These are phyloP conservation scores for Drosophila anomalata DNA, from an alignment of 2,888 invertebrate species.

Conservation along the genomic window DNA sequence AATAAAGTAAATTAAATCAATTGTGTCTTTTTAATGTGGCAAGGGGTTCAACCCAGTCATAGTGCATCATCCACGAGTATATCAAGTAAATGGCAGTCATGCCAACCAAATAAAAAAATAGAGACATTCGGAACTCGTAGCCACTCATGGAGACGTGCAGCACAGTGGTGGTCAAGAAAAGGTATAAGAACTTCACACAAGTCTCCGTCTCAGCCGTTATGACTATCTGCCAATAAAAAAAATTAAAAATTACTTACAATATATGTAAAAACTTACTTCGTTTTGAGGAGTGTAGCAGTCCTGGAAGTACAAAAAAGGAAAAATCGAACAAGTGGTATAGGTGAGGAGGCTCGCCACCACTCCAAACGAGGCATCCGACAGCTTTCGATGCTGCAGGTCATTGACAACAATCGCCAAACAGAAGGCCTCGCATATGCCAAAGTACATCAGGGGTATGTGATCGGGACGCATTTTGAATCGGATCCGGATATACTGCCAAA, in stretches of 20 bases:
- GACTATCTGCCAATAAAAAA: conserved; percentile 26
- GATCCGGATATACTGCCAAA: conserved; percentile 52
- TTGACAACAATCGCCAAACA: conserved; percentile 18
- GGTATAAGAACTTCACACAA: conserved; percentile 5
- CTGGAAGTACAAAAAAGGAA: conserved; percentile 41
- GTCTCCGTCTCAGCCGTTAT: conserved; percentile 21
- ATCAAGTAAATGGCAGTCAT: conserved; percentile 7
- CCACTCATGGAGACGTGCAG: conserved; percentile 54
- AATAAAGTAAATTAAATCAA: not conserved
- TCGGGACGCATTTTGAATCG: conserved; percentile 25
- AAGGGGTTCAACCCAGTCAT: conserved; percentile 22
- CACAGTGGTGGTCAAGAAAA: conserved; percentile 23
- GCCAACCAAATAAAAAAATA: conserved; percentile 37
- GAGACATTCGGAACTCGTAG: conserved; percentile 55
- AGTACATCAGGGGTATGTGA: conserved; percentile 23
- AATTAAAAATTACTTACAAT: not conserved
- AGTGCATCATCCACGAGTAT: conserved; percentile 22
- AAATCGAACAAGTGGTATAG: conserved; percentile 24
- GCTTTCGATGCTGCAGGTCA: conserved; percentile 6
- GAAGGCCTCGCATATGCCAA: conserved; percentile 27
- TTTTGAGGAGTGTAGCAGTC: conserved; percentile 24
- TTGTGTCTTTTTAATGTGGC: conserved; percentile 15
- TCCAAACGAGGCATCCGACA: conserved; percentile 46
- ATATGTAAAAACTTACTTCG: conserved; percentile 22
- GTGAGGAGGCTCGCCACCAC: conserved; percentile 39